Evolutionary conservation across 2,797 vertebrate genomes (phyloP).

Genomic region (Iguana delicatissima): DNA sequence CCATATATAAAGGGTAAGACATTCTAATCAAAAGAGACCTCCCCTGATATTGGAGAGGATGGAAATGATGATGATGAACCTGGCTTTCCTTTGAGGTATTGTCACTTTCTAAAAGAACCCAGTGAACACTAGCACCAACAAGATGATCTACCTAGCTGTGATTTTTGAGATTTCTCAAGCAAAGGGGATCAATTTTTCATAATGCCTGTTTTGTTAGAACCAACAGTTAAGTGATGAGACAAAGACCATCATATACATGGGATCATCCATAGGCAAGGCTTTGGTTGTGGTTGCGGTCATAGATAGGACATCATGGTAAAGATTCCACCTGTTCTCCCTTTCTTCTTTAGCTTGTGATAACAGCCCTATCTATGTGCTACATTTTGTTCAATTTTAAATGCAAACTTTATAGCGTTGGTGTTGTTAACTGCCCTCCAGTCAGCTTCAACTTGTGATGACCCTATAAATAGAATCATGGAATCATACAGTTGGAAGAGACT

Average conservation of each 20-base stretch:
- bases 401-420: neutral
- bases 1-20: neutral
- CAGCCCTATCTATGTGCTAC: neutral
- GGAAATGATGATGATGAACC: neutral
- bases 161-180: neutral
- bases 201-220: neutral
- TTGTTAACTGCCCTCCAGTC: neutral
- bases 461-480: no score
- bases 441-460: no score
- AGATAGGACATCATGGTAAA: neutral
- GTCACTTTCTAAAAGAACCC: neutral
- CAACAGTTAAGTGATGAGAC: neutral
- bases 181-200: neutral
- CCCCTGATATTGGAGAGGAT: neutral
- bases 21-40: neutral
- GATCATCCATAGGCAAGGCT: neutral
- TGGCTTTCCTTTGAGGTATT: neutral
- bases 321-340: neutral
- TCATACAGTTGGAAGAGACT: no score
- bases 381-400: neutral
- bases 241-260: neutral
- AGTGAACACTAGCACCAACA: neutral
- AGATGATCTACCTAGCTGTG: neutral
- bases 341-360: neutral
- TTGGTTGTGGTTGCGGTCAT: neutral